Conservation (phyloP, 64 coral and sea anemone species). For the Actinia equina region DNA sequence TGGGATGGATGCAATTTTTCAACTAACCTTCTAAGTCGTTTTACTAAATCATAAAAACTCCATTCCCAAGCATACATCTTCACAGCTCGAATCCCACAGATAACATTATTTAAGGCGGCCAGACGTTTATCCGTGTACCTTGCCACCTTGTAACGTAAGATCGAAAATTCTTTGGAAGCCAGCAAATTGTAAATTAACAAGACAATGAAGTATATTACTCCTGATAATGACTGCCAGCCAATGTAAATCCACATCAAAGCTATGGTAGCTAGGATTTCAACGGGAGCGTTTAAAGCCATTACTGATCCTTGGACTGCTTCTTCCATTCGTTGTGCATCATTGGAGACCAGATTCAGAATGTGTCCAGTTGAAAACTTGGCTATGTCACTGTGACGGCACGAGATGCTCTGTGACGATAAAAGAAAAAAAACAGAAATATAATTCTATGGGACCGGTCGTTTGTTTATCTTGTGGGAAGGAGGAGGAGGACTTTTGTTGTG, state of each 20-base stretch:
- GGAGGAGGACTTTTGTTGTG: no score
- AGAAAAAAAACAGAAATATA: no score
- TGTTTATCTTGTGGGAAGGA: no score
- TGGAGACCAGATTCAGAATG: conserved; percentile 12
- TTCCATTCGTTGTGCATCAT: conserved; percentile 14
- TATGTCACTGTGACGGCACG: background rate
- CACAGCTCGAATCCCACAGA: conserved; percentile 41
- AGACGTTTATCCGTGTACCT: conserved; percentile 32
- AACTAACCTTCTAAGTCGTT: conserved; percentile 23
- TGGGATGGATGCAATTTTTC: no score
- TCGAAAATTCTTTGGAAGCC: background rate
- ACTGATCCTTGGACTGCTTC: background rate
- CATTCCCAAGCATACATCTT: conserved; percentile 69
- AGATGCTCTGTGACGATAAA: background rate
- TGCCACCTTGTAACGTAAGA: background rate
- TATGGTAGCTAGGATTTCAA: conserved; percentile 8
- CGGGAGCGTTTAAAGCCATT: background rate
- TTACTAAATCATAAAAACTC: conserved; percentile 30
- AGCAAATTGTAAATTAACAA: conserved; percentile 22
- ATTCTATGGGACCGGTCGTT: no score
- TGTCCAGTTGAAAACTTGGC: conserved; percentile 9
- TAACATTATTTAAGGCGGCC: conserved; percentile 34
- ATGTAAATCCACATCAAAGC: conserved; percentile 23
- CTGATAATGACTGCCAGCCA: conserved; percentile 42
- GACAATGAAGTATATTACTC: conserved; percentile 24